Percentiles rank a stretch among this genome's conserved stretches.
phyloP scores from a whole-genome alignment of 2,113 vertebrate genomes.

The Hassar affinis region DNA sequence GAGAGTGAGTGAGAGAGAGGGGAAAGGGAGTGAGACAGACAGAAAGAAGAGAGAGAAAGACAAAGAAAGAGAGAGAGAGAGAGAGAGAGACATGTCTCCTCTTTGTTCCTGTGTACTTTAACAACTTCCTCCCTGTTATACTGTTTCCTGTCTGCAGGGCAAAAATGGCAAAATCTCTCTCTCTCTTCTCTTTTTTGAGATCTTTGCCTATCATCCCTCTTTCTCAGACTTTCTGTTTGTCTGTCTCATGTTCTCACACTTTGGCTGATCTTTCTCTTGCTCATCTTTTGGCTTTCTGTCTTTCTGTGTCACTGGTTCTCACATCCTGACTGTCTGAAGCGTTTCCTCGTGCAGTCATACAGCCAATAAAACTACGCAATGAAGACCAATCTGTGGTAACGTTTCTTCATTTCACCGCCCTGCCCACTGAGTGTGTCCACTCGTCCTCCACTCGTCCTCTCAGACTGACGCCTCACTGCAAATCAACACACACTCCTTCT shows the following conservation, averaged over 20 bases:
- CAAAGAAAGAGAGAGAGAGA: slow-evolving; percentile 1
- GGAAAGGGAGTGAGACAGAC: too few species aligned
- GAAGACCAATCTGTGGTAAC: too few species aligned
- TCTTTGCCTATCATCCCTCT: neutral
- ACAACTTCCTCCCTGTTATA: slow-evolving; percentile 53
- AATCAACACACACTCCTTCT: neutral
- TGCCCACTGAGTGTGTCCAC: neutral
- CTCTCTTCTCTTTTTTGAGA: neutral
- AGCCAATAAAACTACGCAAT: neutral
- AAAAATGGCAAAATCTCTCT: slow-evolving; percentile 9
- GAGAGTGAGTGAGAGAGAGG: too few species aligned
- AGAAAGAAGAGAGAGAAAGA: neutral
- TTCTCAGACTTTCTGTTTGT: neutral
- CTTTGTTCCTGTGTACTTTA: slow-evolving; percentile 23
- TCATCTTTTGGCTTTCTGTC: neutral
- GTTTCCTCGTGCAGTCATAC: neutral
- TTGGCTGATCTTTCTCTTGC: neutral
- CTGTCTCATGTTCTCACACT: neutral
- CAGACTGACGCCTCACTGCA: neutral
- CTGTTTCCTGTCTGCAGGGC: slow-evolving; percentile 58
- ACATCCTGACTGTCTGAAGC: neutral
- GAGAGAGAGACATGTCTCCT: neutral
- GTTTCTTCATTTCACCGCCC: neutral
- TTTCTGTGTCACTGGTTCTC: neutral
- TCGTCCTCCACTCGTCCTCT: too few species aligned